phyloP scores from a whole-genome alignment of 2,797 vertebrate genomes.

The Sebastes trivittatus region DNA sequence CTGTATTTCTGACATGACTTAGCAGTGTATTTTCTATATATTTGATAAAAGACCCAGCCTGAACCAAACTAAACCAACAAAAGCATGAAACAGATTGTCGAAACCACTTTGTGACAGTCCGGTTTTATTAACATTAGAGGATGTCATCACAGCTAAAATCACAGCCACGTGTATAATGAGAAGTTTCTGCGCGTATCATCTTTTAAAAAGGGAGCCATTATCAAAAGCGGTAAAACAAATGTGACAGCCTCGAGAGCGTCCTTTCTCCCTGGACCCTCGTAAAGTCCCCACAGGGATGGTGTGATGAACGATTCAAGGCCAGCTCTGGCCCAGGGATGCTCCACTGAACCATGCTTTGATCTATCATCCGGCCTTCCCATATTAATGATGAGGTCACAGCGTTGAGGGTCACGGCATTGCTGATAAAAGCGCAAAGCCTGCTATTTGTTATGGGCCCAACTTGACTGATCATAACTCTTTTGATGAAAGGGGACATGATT shows the following conservation, averaged over 20 bases:
- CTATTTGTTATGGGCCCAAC: conserved; percentile 82
- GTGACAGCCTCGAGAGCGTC: conserved; percentile 72
- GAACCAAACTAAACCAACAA: neutral
- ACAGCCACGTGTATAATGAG: conserved; percentile 45
- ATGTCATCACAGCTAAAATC: conserved; percentile 49
- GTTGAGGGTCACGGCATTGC: conserved; percentile 83
- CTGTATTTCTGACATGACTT: neutral
- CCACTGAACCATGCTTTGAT: conserved; percentile 82
- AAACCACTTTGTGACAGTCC: conserved; percentile 1
- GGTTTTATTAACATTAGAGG: conserved; percentile 28
- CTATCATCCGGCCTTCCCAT: conserved; percentile 81
- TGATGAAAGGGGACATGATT: conserved; percentile 76
- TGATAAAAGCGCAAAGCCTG: conserved; percentile 81
- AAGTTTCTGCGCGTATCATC: conserved; percentile 50
- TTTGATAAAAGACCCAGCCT: neutral
- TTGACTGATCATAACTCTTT: conserved; percentile 81
- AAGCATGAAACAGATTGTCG: conserved; percentile 14
- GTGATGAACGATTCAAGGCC: conserved; percentile 84
- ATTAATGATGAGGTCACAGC: conserved; percentile 85
- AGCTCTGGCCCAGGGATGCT: conserved; percentile 75
- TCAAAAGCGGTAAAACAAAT: conserved; percentile 79
- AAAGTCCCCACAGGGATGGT: conserved; percentile 68
- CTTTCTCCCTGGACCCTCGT: conserved; percentile 64
- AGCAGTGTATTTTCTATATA: neutral
- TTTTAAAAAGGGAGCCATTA: conserved; percentile 70